Conservation (phyloP, 2,113 vertebrate genomes). For the Synchiropus splendidus region DNA sequence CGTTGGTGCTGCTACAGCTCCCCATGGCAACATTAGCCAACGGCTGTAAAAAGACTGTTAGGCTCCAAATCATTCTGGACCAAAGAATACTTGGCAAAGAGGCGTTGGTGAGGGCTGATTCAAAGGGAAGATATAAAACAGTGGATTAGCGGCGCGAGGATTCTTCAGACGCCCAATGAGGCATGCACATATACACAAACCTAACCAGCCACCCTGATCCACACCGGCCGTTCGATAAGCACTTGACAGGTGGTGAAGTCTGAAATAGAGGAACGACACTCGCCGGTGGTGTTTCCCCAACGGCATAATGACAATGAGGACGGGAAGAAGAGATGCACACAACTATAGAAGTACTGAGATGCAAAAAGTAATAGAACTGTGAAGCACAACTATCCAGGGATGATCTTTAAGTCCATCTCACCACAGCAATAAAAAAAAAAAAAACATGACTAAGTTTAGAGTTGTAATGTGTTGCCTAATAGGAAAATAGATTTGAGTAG, state of each 20-base stretch:
- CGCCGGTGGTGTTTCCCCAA: slow-evolving; percentile 36
- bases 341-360: not conserved
- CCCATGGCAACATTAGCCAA: slow-evolving; percentile 54
- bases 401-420: too few species aligned
- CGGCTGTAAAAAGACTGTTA: slow-evolving; percentile 62
- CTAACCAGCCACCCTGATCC: slow-evolving; percentile 24
- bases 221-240: slow-evolving; percentile 51
- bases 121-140: slow-evolving; percentile 3
- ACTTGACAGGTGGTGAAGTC: slow-evolving; percentile 56
- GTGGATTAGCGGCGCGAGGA: slow-evolving; percentile 11
- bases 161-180: not conserved
- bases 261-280: slow-evolving; percentile 34
- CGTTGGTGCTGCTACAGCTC: slow-evolving; percentile 47
- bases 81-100: slow-evolving; percentile 16
- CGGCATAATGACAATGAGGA: slow-evolving; percentile 29
- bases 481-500: too few species aligned
- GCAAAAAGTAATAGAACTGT: too few species aligned
- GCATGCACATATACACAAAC: not conserved
- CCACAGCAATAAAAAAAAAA: too few species aligned
- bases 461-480: too few species aligned
- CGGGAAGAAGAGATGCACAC: slow-evolving; percentile 3
- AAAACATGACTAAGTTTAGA: too few species aligned
- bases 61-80: slow-evolving; percentile 48
- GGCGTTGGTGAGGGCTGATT: slow-evolving; percentile 25
- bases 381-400: too few species aligned